Evolutionary conservation across 2,888 invertebrate species (phyloP), one percentile per base, ranked within the genome.

Genomic region (Macrophya alboannulata): DNA sequence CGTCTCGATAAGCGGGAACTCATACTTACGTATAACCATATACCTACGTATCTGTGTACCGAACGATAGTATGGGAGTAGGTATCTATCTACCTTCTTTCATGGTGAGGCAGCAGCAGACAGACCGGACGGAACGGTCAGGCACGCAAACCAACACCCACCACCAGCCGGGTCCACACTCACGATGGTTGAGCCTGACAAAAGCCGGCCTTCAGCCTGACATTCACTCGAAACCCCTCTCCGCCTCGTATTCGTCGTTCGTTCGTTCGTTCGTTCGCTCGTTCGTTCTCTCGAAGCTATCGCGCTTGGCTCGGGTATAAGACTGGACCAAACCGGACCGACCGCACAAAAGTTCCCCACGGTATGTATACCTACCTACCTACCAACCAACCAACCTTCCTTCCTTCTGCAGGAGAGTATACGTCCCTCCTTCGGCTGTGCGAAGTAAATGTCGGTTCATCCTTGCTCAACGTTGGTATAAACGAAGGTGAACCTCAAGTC

Each of bases 131-230:
- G 76, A 62, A 83, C 31, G 68, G 68, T 65, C 68, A 68, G 65
- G 82, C 82, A 68, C 62, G 62, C 81, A 81, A 55, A 65, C 68
- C 82, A 45, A 82, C 83, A 83, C 83, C 83, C 68, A 71, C 83
- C 31, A 37, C 12, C 37, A 79, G 79, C 79, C 79, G 79, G 76
- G 82, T 65, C 82, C 62, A 84, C 51, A 45, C 71, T 74, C 84
- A 81, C 17, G n/a, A 12, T 45, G 82, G 71, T 74, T 81, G 85
- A 25, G 62, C 90, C 92, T 92, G 93, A 93, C 93, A 93, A 93
- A 93, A 93, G 93, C 92, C 91, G 92, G 92, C 93, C 93, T 93
- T 93, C 93, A 91, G 86, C 90, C 93, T 93, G 92, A 92, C 93
- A 93, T 93, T 93, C 93, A 93, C 93, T 93, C 90, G 89, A 87